Percentiles rank a stretch among this genome's conserved stretches.
Evolutionary conservation across 2,888 invertebrate genomes (phyloP).

Genomic region (Phlogophora meticulosa): DNA sequence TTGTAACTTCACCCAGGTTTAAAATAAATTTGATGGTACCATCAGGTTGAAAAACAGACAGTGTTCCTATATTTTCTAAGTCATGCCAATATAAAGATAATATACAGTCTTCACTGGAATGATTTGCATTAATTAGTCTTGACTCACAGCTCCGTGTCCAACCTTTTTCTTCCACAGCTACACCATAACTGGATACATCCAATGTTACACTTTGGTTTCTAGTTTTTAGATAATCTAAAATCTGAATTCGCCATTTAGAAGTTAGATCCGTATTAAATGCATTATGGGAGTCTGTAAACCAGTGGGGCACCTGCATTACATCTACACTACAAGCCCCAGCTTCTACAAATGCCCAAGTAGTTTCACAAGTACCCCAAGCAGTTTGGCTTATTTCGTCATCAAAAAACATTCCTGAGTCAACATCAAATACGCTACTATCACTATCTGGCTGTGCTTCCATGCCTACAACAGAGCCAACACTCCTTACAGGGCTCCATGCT

Average conservation of each 20-base stretch:
- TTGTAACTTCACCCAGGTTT: constrained; percentile 94
- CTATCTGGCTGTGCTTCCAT: constrained; percentile 97
- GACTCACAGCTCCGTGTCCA: constrained; percentile 97
- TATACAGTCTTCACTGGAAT: constrained; percentile 93
- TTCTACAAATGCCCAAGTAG: constrained; percentile 95
- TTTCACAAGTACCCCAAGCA: constrained; percentile 95
- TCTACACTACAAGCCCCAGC: constrained; percentile 95
- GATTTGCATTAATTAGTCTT: constrained; percentile 91
- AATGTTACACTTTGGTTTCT: constrained; percentile 88
- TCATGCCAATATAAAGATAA: constrained; percentile 96
- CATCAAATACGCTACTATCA: constrained; percentile 95
- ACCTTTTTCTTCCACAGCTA: constrained; percentile 96
- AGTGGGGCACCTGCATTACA: constrained; percentile 94
- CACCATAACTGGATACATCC: constrained; percentile 92
- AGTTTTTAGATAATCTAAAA: constrained; percentile 93
- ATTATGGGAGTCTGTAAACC: constrained; percentile 93
- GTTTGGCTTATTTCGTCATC: constrained; percentile 94
- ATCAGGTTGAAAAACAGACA: constrained; percentile 95
- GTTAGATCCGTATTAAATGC: constrained; percentile 92
- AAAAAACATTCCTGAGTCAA: constrained; percentile 95
- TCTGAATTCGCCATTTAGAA: constrained; percentile 94
- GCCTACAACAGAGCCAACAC: constrained; percentile 96
- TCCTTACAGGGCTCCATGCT: constrained; percentile 97
- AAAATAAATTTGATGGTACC: constrained; percentile 94
- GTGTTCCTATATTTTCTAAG: constrained; percentile 93